Percentiles rank a stretch among this genome's conserved stretches.
These are phyloP conservation scores for Lampris megalopsis DNA, from an alignment of 2,113 vertebrate genomes.

Conservation along the genomic window DNA sequence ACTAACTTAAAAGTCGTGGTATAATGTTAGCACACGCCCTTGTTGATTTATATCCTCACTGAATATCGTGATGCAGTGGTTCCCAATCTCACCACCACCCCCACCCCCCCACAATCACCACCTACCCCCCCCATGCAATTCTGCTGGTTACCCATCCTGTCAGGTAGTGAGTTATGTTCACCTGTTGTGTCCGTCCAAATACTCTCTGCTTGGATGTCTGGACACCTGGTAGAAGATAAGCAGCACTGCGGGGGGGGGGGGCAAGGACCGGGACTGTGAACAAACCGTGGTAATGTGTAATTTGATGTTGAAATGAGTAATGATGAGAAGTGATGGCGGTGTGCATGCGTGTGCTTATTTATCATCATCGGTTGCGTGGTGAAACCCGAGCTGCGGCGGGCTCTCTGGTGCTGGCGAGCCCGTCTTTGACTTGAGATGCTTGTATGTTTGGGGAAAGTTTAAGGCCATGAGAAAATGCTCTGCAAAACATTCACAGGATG, in stretches of 20 bases:
- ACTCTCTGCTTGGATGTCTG: too few relatives aligned
- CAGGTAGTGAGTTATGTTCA: too few relatives aligned
- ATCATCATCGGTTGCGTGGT: not conserved
- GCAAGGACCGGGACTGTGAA: too few relatives aligned
- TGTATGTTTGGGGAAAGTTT: conserved; percentile 55
- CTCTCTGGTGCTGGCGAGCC: conserved; percentile 26
- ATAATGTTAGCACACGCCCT: conserved; percentile 50
- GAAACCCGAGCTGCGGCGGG: conserved; percentile 39
- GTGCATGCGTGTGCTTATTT: conserved; percentile 32
- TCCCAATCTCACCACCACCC: not conserved
- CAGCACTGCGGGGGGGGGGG: too few relatives aligned
- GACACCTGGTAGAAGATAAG: too few relatives aligned
- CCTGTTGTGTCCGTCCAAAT: too few relatives aligned
- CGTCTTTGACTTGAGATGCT: conserved; percentile 39
- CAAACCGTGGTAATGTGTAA: conserved; percentile 18
- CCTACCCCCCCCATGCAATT: too few relatives aligned
- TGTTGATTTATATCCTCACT: conserved; percentile 18
- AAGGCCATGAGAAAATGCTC: conserved; percentile 73
- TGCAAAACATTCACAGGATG: conserved; percentile 67
- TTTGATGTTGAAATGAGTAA: conserved; percentile 22
- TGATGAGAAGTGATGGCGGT: conserved; percentile 26
- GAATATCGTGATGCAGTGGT: too few relatives aligned
- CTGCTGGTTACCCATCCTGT: too few relatives aligned
- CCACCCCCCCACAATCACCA: too few relatives aligned
- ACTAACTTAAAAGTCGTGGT: conserved; percentile 26